Base-by-base conservation (phyloP, 2,113 vertebrate species). In the Hippocampus abdominalis region DNA sequence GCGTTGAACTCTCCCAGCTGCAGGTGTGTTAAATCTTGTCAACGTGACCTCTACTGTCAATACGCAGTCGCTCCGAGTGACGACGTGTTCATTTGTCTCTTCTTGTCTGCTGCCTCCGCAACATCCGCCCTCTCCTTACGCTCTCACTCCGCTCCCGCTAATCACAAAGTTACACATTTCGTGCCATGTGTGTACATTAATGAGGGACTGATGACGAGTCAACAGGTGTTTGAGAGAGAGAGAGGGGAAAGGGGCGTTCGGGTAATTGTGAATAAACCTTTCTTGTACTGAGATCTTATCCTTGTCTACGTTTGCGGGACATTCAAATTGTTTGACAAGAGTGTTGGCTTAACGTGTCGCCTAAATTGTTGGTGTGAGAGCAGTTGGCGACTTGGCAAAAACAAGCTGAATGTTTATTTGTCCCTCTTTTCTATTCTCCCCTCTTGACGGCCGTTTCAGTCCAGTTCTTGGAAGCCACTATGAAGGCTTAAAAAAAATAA, bases 81-180 rank as follows among this genome's bases (percentile, higher is more conserved):
- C 40, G 23, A 0, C 44, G 23, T 46, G 75, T 74, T 68, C 72
- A 53, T 81, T 74, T 69, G 74, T 81, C 68, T 69, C 71, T 70
- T 20, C 74, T 66, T 66, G 66, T 68, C 53, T 25, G 40, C 73
- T n/a, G 16, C 74, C 72, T 69, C 66, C 29, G 67, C 74, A 36
- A 62, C 71, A 53, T 76, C 85, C 56, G 46, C 69, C 66, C 65
- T 71, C n/a, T 44, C 59, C 71, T 49, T 4, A 72, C 68, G 65
- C 71, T 63, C 66, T 88, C 85, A 76, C 71, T 90, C 87, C 78
- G 72, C 82, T 73, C 76, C 75, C 68, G 68, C 73, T 88, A 86
- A 89, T 89, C 84, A 65, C 70, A 70, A 62, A 60, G 75, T 76
- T 71, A 64, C 70, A 82, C 64, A 78, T 68, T 44, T 63, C 68